Conservation (phyloP, 2,888 invertebrate species). For the Euplagia quadripunctaria region DNA sequence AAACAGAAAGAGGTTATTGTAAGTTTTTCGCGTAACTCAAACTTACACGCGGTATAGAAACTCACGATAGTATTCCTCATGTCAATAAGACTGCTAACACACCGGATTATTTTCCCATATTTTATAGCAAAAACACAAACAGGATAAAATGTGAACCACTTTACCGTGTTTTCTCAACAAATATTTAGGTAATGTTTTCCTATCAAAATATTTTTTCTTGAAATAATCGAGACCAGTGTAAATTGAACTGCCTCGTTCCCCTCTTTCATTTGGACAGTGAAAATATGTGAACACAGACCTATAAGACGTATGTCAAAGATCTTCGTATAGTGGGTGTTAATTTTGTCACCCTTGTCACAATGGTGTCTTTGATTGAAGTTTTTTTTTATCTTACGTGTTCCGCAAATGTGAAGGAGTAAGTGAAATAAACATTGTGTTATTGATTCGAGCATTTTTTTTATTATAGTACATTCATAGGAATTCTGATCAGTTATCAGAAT, state of each 20-base stretch:
- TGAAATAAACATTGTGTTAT: no score
- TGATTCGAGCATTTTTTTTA: no score
- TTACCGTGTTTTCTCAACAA: neutral
- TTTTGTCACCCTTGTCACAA: neutral
- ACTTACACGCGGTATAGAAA: no score
- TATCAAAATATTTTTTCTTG: neutral
- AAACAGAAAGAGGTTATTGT: no score
- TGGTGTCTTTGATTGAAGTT: neutral
- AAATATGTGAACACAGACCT: neutral
- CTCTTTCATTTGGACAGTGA: conserved; percentile 2
- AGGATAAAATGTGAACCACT: neutral
- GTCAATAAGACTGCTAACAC: no score
- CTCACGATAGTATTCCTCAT: no score
- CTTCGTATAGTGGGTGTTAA: neutral
- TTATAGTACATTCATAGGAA: no score
- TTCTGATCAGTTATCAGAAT: no score
- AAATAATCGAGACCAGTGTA: neutral
- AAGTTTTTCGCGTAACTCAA: no score
- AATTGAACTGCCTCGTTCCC: neutral
- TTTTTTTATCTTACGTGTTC: neutral
- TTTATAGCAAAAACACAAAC: neutral
- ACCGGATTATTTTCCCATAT: neutral
- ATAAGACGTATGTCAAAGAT: neutral
- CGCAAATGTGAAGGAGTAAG: no score
- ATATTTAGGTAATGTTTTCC: neutral